phyloP scores from a whole-genome alignment of 2,797 vertebrate species.

The Anas bernieri region DNA sequence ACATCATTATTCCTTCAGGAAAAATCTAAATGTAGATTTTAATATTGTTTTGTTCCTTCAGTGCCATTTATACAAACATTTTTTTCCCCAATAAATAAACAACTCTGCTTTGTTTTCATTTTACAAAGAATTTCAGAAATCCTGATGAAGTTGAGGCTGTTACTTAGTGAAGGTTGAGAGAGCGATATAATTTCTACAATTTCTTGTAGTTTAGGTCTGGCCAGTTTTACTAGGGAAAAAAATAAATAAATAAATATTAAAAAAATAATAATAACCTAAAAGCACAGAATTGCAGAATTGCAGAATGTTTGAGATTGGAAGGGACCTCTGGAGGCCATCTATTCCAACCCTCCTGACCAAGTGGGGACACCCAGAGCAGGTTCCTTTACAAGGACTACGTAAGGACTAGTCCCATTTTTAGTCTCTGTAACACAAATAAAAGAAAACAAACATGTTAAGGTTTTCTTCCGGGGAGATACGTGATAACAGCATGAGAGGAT shows the following conservation, averaged over 20 bases:
- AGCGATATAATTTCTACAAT: background rate
- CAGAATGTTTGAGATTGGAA: too few relatives aligned
- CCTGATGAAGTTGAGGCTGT: background rate
- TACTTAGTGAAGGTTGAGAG: background rate
- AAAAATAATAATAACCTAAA: background rate
- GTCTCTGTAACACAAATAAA: background rate
- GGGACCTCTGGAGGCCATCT: too few relatives aligned
- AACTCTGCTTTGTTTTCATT: background rate
- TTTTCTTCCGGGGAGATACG: background rate
- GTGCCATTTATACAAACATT: background rate
- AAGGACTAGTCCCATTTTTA: background rate
- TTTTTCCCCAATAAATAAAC: background rate
- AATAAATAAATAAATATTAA: background rate
- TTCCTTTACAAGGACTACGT: background rate
- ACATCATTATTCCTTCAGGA: background rate
- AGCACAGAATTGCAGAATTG: too few relatives aligned
- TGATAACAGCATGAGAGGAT: too few relatives aligned
- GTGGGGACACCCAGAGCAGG: too few relatives aligned
- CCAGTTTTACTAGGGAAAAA: background rate
- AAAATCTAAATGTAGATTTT: background rate
- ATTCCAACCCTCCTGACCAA: too few relatives aligned
- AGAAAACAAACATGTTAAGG: fast-evolving
- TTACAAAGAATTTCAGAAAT: background rate
- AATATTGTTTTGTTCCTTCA: background rate
- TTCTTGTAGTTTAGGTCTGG: background rate